Evolutionary conservation across 2,797 vertebrate genomes (phyloP).

Genomic region (Rhyacichthys aspro): DNA sequence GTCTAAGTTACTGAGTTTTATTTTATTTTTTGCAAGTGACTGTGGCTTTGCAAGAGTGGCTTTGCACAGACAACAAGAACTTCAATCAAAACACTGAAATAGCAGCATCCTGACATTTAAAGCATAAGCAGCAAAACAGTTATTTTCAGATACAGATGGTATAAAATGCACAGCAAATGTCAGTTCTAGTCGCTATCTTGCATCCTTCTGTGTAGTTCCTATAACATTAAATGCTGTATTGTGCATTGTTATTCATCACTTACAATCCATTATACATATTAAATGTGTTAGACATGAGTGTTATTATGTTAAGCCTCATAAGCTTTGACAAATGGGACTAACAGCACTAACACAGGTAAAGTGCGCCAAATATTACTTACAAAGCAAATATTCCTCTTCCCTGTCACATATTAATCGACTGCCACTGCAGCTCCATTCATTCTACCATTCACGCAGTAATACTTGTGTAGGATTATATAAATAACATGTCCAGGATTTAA

Average conservation of each 20-base stretch:
- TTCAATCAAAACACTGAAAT: neutral
- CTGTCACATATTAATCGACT: conserved; percentile 25
- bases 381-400: conserved; percentile 8
- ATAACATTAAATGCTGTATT: too few species aligned
- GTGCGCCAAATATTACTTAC: conserved; percentile 1
- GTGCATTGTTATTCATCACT: too few species aligned
- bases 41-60: neutral
- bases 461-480: conserved; percentile 31
- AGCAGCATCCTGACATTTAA: neutral
- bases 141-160: neutral
- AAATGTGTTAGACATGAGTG: neutral
- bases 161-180: too few species aligned
- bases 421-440: conserved; percentile 8
- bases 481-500: conserved; percentile 36
- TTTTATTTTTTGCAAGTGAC: too few species aligned
- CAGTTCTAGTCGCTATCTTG: too few species aligned
- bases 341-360: conserved; percentile 1
- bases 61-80: neutral
- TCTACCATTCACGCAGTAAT: too few species aligned
- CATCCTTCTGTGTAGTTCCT: too few species aligned
- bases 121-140: neutral
- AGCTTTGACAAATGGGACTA: conserved; percentile 1
- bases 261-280: too few species aligned
- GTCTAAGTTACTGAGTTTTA: too few species aligned
- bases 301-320: conserved; percentile 1